phyloP scores from a whole-genome alignment of 2,113 vertebrate genomes.

The Sander vitreus region DNA sequence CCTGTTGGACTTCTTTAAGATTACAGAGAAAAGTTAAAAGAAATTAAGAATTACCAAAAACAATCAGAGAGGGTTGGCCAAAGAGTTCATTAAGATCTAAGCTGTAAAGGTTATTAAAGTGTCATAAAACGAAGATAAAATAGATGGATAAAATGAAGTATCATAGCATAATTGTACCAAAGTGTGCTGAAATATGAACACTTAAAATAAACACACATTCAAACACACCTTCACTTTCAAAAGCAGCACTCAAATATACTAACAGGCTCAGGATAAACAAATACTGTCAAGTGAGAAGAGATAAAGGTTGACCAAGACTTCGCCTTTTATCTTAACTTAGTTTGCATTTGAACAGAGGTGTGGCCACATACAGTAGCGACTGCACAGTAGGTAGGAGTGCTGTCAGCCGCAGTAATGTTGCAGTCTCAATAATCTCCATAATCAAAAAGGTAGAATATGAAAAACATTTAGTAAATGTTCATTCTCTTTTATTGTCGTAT shows the following conservation, averaged over 20 bases:
- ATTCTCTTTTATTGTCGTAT: too few species aligned
- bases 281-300: constrained; percentile 23
- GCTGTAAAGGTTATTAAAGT: background rate
- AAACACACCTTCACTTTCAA: background rate
- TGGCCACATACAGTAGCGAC: background rate
- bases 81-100: background rate
- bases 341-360: constrained; percentile 8
- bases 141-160: background rate
- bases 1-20: too few species aligned
- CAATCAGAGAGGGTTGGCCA: too few species aligned
- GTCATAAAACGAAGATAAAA: background rate
- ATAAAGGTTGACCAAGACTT: background rate
- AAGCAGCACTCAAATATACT: background rate
- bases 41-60: background rate
- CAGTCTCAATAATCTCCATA: background rate
- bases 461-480: background rate
- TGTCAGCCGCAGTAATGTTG: background rate
- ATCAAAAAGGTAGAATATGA: background rate
- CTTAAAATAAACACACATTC: background rate
- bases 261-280: constrained; percentile 46
- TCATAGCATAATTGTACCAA: background rate
- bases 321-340: background rate
- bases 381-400: background rate
- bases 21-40: too few species aligned
- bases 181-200: background rate